Conservation (phyloP, 2,888 invertebrate species). For the Xanthorhoe designata region DNA sequence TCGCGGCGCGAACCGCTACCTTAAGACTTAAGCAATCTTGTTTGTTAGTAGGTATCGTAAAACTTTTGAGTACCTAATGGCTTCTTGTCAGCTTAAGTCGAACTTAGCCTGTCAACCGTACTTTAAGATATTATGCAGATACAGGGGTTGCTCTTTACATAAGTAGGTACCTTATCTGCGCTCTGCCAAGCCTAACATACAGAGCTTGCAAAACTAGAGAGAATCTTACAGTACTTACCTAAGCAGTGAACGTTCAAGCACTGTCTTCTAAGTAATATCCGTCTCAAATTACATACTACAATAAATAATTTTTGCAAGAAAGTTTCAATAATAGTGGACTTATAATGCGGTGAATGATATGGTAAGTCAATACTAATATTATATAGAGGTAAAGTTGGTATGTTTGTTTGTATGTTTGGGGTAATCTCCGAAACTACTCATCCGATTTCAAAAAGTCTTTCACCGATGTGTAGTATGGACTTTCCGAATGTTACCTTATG, state of each 20-base stretch:
- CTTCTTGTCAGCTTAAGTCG: constrained; percentile 43
- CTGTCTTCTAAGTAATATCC: background rate
- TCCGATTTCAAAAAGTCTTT: no score
- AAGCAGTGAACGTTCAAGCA: background rate
- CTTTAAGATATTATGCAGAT: constrained; percentile 3
- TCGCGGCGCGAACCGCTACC: no score
- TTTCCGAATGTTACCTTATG: no score
- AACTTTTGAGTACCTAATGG: constrained; percentile 46
- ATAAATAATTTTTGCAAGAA: no score
- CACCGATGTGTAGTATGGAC: no score
- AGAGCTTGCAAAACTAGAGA: constrained; percentile 18
- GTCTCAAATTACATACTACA: background rate
- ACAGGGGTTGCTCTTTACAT: constrained; percentile 2
- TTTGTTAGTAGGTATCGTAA: constrained; percentile 41
- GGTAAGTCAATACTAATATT: no score
- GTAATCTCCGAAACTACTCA: no score
- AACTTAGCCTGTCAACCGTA: constrained; percentile 40
- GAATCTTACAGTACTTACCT: background rate
- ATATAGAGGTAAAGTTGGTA: no score
- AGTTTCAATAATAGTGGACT: no score
- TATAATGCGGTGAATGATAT: no score
- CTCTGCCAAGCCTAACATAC: constrained; percentile 19
- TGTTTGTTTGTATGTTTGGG: no score
- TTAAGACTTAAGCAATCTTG: constrained; percentile 46
- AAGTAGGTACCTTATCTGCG: constrained; percentile 19